phyloP scores from a whole-genome alignment of 2,888 invertebrate genomes.

The Podabrus alpinus region DNA sequence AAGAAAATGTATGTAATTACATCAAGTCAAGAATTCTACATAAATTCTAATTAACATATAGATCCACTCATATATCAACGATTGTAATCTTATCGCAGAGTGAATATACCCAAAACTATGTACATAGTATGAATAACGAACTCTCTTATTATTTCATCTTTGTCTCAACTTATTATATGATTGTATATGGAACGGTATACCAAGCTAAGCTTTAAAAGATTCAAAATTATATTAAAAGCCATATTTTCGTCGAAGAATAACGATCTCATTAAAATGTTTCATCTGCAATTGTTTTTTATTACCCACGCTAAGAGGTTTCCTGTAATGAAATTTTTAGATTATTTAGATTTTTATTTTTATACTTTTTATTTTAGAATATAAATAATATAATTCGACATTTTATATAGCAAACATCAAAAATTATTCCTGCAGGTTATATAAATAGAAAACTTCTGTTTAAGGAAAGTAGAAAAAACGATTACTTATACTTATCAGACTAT shows the following conservation, averaged over 20 bases:
- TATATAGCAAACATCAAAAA: not conserved
- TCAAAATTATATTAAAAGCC: not conserved
- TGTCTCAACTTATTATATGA: not conserved
- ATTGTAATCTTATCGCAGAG: not conserved
- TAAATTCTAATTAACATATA: no score
- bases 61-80: no score
- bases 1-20: no score
- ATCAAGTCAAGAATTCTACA: no score
- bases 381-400: not conserved
- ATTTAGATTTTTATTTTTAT: not conserved
- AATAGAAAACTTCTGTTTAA: not conserved
- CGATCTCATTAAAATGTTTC: not conserved
- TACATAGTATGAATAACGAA: not conserved
- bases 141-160: not conserved
- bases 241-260: not conserved
- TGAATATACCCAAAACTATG: not conserved
- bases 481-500: not conserved
- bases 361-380: not conserved
- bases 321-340: not conserved
- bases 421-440: not conserved
- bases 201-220: not conserved
- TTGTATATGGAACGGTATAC: not conserved
- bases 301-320: not conserved
- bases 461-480: not conserved
- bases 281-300: not conserved